These are phyloP conservation scores for Sebastes wilsoni DNA, from an alignment of 2,797 vertebrate genomes.

Conservation along the genomic window DNA sequence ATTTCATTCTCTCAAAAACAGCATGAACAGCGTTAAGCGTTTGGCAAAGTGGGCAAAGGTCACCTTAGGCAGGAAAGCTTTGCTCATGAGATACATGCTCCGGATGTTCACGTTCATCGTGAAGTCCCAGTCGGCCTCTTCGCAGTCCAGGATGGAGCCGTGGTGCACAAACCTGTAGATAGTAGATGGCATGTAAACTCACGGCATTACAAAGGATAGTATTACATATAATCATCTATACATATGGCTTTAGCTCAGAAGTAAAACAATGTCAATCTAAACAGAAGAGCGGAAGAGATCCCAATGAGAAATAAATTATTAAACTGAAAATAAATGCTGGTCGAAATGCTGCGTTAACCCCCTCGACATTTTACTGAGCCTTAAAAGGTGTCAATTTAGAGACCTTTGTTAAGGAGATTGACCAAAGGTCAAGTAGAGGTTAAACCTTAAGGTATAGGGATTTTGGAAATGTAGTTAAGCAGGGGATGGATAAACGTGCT, in stretches of 20 bases:
- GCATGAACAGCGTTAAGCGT: conserved; percentile 21
- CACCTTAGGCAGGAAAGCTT: conserved; percentile 93
- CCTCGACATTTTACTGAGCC: neutral
- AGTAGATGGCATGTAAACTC: neutral
- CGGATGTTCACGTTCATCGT: conserved; percentile 93
- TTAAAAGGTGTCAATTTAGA: conserved; percentile 6
- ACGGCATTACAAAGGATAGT: neutral
- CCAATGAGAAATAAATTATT: neutral
- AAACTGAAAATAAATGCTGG: neutral
- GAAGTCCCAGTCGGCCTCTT: conserved; percentile 94
- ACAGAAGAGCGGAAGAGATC: neutral
- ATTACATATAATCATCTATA: neutral
- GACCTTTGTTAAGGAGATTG: conserved; percentile 48
- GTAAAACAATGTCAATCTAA: neutral
- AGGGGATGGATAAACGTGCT: neutral
- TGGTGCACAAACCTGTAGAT: conserved; percentile 91
- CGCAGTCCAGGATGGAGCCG: conserved; percentile 91
- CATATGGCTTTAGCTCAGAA: neutral
- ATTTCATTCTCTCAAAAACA: neutral
- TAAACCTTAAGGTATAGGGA: conserved; percentile 37
- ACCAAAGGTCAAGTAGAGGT: conserved; percentile 44
- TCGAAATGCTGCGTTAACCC: neutral
- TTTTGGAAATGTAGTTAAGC: conserved; percentile 44
- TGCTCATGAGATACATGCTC: conserved; percentile 97
- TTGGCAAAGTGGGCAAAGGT: conserved; percentile 41